Percentiles rank a stretch among this genome's conserved stretches.
Evolutionary conservation across 2,797 vertebrate species (phyloP).

Genomic region (Alca torda): DNA sequence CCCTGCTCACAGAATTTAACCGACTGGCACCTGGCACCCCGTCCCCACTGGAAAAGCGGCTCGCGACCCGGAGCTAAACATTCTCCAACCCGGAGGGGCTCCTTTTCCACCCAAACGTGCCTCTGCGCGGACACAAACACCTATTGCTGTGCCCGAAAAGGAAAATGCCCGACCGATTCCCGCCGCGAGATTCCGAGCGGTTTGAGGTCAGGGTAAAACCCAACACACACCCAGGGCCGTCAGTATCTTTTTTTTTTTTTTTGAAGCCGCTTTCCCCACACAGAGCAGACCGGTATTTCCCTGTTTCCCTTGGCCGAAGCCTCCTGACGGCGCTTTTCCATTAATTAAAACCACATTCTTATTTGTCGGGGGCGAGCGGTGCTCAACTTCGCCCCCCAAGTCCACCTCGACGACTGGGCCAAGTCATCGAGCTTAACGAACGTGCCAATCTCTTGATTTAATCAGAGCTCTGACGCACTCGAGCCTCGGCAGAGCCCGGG

Average conservation of each 20-base stretch:
- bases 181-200: fast-evolving
- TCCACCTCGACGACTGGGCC: background rate
- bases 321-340: background rate
- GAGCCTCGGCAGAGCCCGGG: fast-evolving
- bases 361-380: background rate
- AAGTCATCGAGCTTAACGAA: background rate
- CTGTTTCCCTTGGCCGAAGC: background rate
- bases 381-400: background rate
- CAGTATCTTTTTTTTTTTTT: background rate
- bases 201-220: background rate
- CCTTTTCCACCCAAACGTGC: background rate
- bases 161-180: background rate
- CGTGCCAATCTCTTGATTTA: background rate
- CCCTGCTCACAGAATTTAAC: background rate
- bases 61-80: fast-evolving
- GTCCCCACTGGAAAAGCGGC: fast-evolving
- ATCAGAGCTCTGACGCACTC: background rate
- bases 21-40: fast-evolving
- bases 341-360: background rate
- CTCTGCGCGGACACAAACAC: background rate
- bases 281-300: background rate
- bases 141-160: background rate
- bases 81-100: background rate
- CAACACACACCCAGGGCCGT: too few relatives aligned
- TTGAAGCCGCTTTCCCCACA: background rate